Percentiles rank a stretch among this genome's conserved stretches.
These are phyloP conservation scores for Phyto melanocephala DNA, from an alignment of 2,888 invertebrate genomes.

Conservation along the genomic window DNA sequence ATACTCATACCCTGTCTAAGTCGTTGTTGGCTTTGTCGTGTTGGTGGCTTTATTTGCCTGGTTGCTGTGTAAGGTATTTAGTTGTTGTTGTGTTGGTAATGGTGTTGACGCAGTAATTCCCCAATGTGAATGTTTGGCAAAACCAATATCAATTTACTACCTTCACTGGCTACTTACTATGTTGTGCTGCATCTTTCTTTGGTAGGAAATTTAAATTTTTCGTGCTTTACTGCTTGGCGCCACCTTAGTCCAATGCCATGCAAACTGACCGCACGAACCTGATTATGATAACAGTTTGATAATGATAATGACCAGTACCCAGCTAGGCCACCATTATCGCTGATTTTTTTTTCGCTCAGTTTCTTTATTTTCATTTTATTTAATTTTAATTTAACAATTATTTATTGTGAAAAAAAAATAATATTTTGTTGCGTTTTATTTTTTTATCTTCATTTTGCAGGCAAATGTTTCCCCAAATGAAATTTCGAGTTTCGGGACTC, in stretches of 20 bases:
- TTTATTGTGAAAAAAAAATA: slow-evolving; percentile 10
- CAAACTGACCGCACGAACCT: slow-evolving; percentile 57
- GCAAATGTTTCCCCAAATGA: slow-evolving; percentile 99
- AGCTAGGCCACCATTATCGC: slow-evolving; percentile 48
- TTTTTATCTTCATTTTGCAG: slow-evolving; percentile 81
- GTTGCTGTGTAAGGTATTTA: neutral
- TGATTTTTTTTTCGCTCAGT: neutral
- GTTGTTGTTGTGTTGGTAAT: slow-evolving; percentile 39
- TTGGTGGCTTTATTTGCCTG: neutral
- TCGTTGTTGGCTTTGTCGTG: neutral
- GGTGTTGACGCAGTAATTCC: slow-evolving; percentile 53
- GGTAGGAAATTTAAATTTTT: slow-evolving; percentile 75
- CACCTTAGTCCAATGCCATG: slow-evolving; percentile 71
- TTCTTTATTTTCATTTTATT: slow-evolving; percentile 30
- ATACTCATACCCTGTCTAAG: neutral
- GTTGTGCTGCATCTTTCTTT: no score
- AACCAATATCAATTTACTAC: slow-evolving; percentile 62
- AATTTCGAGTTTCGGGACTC: slow-evolving; percentile 98
- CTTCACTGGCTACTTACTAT: slow-evolving; percentile 58
- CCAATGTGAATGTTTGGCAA: slow-evolving; percentile 37
- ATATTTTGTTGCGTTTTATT: neutral
- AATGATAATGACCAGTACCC: slow-evolving; percentile 59
- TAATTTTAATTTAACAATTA: slow-evolving; percentile 59
- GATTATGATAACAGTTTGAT: slow-evolving; percentile 63
- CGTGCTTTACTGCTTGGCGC: slow-evolving; percentile 71